Conservation (phyloP, 2,888 invertebrate species). For the Lepas anatifera region DNA sequence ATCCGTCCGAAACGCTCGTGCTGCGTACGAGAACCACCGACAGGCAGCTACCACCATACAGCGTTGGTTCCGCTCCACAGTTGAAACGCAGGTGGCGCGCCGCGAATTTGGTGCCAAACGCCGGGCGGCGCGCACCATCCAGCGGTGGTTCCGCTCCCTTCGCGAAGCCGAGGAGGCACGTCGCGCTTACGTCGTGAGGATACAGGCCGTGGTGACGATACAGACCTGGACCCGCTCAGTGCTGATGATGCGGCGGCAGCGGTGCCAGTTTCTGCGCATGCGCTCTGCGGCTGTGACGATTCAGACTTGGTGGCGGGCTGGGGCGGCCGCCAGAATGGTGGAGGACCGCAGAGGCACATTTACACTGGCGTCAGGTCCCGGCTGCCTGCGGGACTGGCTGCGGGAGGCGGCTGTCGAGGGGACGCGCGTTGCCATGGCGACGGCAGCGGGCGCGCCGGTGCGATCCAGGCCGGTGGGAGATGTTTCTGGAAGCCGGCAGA, state of each 20-base stretch:
- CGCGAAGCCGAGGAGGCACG: no score
- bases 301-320: no score
- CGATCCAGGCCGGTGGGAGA: no score
- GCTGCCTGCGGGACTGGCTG: not conserved
- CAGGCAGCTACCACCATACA: no score
- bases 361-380: not conserved
- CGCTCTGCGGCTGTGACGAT: no score
- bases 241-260: not conserved
- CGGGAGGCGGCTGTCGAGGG: not conserved
- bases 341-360: constrained; percentile 1
- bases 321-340: no score
- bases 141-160: no score
- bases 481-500: not conserved
- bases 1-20: not conserved
- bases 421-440: no score
- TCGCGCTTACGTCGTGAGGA: not conserved
- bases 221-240: not conserved
- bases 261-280: no score
- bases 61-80: no score
- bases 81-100: not conserved
- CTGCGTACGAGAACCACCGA: no score
- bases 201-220: not conserved
- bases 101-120: not conserved
- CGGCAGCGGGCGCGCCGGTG: no score
- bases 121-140: not conserved